These are phyloP conservation scores for Drosophila pseudoobscura DNA, from an alignment of 1,140 invertebrate genomes.

Conservation along the genomic window DNA sequence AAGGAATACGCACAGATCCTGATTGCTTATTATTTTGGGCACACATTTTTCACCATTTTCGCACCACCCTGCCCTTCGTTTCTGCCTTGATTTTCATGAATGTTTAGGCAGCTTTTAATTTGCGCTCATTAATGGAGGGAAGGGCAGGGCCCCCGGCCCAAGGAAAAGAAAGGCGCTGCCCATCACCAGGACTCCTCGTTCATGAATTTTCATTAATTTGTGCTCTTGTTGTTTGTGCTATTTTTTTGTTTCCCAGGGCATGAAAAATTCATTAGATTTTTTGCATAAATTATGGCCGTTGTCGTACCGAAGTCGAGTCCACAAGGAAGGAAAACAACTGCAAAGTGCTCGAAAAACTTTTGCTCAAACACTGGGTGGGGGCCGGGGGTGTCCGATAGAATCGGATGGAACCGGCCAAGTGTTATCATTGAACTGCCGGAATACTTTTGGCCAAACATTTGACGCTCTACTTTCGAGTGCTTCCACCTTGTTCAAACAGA, in stretches of 20 bases:
- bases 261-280: constrained; percentile 79
- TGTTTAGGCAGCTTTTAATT: constrained; percentile 70
- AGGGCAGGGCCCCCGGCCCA: not conserved
- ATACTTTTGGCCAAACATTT: constrained; percentile 40
- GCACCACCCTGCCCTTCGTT: not conserved
- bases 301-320: constrained; percentile 16
- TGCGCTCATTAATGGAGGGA: constrained; percentile 56
- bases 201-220: constrained; percentile 80
- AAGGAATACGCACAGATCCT: constrained; percentile 59
- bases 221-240: constrained; percentile 23
- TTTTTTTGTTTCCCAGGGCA: constrained; percentile 33
- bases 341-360: constrained; percentile 22
- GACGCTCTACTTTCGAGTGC: constrained; percentile 14
- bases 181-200: constrained; percentile 22
- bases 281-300: constrained; percentile 68
- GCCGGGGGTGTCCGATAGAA: constrained; percentile 15
- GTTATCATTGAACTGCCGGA: constrained; percentile 14
- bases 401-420: not conserved
- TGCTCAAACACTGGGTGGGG: constrained; percentile 3
- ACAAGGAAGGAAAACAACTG: constrained; percentile 16
- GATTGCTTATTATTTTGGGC: constrained; percentile 68
- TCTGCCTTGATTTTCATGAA: constrained; percentile 56
- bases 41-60: constrained; percentile 46
- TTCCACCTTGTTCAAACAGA: constrained; percentile 5
- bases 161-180: not conserved